These are phyloP conservation scores for Spodoptera picta DNA, from an alignment of 2,888 invertebrate species.

Conservation along the genomic window DNA sequence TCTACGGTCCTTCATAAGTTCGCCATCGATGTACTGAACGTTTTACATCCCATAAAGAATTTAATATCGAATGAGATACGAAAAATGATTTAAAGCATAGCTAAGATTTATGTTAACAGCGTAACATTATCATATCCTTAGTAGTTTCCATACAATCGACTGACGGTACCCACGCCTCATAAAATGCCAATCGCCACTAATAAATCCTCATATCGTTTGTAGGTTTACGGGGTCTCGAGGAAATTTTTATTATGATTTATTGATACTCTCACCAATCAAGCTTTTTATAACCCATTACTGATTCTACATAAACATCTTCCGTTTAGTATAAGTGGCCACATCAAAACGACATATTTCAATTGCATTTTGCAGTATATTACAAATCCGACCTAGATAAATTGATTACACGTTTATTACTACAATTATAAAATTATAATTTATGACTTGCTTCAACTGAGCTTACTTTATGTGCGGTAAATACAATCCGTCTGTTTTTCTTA, in stretches of 20 bases:
- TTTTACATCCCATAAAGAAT: slow-evolving; percentile 66
- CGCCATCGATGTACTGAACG: slow-evolving; percentile 57
- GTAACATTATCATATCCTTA: slow-evolving; percentile 49
- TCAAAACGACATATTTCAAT: slow-evolving; percentile 48
- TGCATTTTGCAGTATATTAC: slow-evolving; percentile 37
- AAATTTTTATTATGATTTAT: slow-evolving; percentile 46
- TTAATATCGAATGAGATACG: slow-evolving; percentile 63
- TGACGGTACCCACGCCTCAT: slow-evolving; percentile 47
- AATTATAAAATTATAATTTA: slow-evolving; percentile 66
- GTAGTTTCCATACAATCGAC: slow-evolving; percentile 46
- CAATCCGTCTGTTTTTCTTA: slow-evolving; percentile 6
- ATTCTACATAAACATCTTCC: slow-evolving; percentile 25
- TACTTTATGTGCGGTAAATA: slow-evolving; percentile 52
- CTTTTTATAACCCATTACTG: slow-evolving; percentile 38
- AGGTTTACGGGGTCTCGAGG: slow-evolving; percentile 26
- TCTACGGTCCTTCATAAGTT: slow-evolving; percentile 60
- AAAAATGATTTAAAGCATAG: slow-evolving; percentile 60
- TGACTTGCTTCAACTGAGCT: slow-evolving; percentile 53
- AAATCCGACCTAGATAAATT: slow-evolving; percentile 66
- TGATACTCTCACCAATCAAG: slow-evolving; percentile 23
- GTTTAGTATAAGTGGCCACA: too few species aligned
- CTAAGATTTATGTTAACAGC: slow-evolving; percentile 59
- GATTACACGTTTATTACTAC: slow-evolving; percentile 74
- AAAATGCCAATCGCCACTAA: slow-evolving; percentile 42
- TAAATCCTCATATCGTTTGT: slow-evolving; percentile 41